Conservation (phyloP, 2,113 vertebrate genomes). For the Phyllostomus hastatus region DNA sequence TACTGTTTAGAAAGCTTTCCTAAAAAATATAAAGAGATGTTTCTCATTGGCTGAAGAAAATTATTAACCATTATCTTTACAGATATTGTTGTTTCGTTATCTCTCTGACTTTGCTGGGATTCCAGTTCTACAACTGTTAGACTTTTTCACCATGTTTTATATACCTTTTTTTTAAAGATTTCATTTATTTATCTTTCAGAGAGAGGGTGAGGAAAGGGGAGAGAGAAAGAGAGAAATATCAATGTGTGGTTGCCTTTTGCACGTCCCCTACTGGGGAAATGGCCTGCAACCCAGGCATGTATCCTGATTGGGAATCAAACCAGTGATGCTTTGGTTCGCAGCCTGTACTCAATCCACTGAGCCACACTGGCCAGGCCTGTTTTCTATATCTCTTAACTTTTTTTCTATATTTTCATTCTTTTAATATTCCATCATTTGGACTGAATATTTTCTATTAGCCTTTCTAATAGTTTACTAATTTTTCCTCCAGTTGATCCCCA, state of each 20-base stretch:
- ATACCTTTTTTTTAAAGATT: no score
- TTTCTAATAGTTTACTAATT: background rate
- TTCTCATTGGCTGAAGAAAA: background rate
- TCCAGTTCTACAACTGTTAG: background rate
- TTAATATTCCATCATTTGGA: background rate
- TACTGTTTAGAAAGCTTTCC: background rate
- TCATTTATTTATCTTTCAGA: no score
- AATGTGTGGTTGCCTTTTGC: no score
- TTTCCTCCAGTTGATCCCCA: background rate
- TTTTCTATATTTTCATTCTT: background rate
- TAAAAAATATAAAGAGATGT: background rate
- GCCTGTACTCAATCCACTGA: no score
- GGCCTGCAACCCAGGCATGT: no score
- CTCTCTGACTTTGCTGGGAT: background rate
- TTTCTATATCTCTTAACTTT: background rate
- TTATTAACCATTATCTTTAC: background rate
- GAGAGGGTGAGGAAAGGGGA: no score
- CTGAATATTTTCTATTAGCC: background rate
- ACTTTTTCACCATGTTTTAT: background rate
- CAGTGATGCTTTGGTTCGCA: no score
- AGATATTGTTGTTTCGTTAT: background rate
- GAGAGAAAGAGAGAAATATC: no score
- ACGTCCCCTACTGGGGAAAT: no score
- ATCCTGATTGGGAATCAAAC: no score
- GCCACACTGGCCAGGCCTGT: background rate